phyloP scores from a whole-genome alignment of 23 tunicate species.

The Ascidia mentula region DNA sequence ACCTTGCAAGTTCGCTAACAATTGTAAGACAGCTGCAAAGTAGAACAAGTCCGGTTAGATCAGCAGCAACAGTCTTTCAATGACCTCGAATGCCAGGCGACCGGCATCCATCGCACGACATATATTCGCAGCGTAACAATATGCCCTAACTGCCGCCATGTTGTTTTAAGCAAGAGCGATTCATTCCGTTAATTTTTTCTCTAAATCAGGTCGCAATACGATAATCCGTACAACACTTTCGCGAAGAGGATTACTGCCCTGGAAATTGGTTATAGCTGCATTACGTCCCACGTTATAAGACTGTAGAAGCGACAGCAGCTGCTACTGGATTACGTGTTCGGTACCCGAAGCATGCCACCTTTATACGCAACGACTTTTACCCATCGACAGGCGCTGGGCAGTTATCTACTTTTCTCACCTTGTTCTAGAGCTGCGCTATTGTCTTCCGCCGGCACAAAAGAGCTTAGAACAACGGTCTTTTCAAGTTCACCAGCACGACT shows the following conservation, averaged over 20 bases:
- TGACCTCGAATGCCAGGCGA: too few species aligned
- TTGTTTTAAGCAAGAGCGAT: background rate
- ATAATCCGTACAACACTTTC: background rate
- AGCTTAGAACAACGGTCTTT: background rate
- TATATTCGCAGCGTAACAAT: too few species aligned
- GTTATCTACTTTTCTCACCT: slow-evolving; percentile 9
- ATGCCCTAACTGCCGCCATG: background rate
- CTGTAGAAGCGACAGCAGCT: background rate
- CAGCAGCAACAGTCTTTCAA: background rate
- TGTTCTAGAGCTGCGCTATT: background rate
- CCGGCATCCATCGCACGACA: too few species aligned
- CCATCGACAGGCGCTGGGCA: background rate
- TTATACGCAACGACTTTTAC: background rate
- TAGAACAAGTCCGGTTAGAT: background rate
- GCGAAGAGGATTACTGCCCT: background rate
- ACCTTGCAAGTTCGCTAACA: background rate
- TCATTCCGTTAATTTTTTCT: background rate
- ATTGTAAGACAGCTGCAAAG: background rate
- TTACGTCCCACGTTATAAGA: background rate
- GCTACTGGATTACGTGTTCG: background rate
- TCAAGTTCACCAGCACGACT: slow-evolving; percentile 1
- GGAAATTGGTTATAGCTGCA: background rate
- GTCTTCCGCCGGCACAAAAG: background rate
- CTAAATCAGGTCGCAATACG: background rate
- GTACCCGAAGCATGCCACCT: background rate